phyloP scores from a whole-genome alignment of 1,140 invertebrate species.

The Neotoxoptera formosana region DNA sequence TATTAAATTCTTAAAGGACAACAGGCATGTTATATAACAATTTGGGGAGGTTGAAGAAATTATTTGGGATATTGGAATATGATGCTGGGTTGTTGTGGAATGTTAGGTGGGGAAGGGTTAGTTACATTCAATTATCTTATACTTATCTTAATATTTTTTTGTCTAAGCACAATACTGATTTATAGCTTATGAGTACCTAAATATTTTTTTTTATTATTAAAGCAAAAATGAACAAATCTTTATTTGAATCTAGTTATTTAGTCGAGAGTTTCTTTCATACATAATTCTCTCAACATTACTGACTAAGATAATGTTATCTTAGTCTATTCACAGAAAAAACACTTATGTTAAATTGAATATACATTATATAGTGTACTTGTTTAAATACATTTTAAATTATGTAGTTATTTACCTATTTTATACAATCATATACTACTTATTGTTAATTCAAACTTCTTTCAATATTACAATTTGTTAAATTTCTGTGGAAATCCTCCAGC shows the following conservation, averaged over 20 bases:
- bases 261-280: background rate
- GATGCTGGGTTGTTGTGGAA: too few relatives aligned
- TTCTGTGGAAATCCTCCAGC: background rate
- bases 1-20: too few relatives aligned
- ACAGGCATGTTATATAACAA: too few relatives aligned
- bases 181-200: too few relatives aligned
- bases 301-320: background rate
- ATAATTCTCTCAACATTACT: background rate
- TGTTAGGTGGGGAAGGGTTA: too few relatives aligned
- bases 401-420: background rate
- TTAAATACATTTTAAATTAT: background rate
- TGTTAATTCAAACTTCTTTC: too few relatives aligned
- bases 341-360: background rate
- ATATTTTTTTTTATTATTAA: background rate
- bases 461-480: background rate
- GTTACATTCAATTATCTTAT: too few relatives aligned
- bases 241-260: background rate
- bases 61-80: too few relatives aligned
- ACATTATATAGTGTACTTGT: background rate
- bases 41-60: too few relatives aligned
- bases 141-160: too few relatives aligned
- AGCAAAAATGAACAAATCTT: background rate
- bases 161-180: too few relatives aligned
- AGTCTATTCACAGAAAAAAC: background rate
- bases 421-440: background rate